Base-by-base conservation (phyloP, 2,797 vertebrate genomes). In the Sebastes ruberrimus region DNA sequence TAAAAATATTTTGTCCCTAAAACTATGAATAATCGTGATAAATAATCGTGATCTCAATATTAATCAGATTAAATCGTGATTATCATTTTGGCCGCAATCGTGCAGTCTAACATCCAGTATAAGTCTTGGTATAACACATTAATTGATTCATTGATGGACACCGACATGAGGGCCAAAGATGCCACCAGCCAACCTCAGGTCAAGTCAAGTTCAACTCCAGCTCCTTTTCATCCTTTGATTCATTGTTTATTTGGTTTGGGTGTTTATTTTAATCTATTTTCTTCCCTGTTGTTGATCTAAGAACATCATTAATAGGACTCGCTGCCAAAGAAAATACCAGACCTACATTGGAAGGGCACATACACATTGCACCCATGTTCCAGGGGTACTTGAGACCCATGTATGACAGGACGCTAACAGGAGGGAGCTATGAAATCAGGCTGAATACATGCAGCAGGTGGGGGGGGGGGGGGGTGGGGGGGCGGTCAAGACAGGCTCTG, bases 361-460 rank as follows among this genome's bases (percentile, higher is more conserved):
- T 71, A 86, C 69, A 88, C 78, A 90, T 82, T 80, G 76, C 85
- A 82, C 22, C 64, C 81, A 78, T 88, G 87, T 86, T 80, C 82
- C 10, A 72, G 78, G 72, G 86, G 92, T 79, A 93, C 82, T 88
- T 85, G 89, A 93, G 84, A 87, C 78, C 60, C 71, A 71, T 89
- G 90, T 91, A 84, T 92, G 91, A 94, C 91, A 94, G 89, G 87
- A 93, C 61, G 70, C 90, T 94, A 93, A 94, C 92, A 93, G 91
- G 89, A 92, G 68, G 60, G 61, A 59, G 86, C 87, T 81, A 92
- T 92, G 89, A 93, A 94, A 93, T 92, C 91, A 88, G 90, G 65
- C 89, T 89, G 90, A 93, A 95, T 93, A 94, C 92, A 94, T 91
- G 91, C 78, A 91, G 91, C 85, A 88, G 91, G 90, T 85, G 88